Evolutionary conservation across 2,888 invertebrate species (phyloP), one percentile per base, ranked within the genome.

Genomic region (Drosophila barbarae): DNA sequence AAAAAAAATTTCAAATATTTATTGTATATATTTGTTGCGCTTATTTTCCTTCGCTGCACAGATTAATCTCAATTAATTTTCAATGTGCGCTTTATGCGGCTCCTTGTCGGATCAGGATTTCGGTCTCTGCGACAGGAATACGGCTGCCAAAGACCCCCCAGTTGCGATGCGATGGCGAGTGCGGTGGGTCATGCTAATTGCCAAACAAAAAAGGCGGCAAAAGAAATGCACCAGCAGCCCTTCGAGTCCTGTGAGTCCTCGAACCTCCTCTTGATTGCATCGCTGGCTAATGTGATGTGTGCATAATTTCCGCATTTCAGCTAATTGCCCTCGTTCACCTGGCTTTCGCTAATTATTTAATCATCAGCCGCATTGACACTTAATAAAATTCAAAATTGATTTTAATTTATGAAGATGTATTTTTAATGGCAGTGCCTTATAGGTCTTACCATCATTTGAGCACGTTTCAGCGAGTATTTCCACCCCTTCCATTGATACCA

Each of bases 281-380:
- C 72, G 66, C 58, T 72, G 55, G 39, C 58, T 69, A 66, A 65
- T 55, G 44, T 67, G 66, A 65, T 65, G 55, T 65, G 66, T 65
- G 67, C 47, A 66, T 67, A 65, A 65, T 65, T 65, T 65, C 64
- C 2, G 64, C 23, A 66, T 39, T 67, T 56, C 51, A 46, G 64
- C 57, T 71, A 71, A 71, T 72, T 71, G 72, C 53, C 53, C 56
- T 49, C 69, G 50, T 67, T 55, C 41, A 61, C 18, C 18, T 18
- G 18, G 18, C 18, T 18, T 18, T 69, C 23, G 59, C 60, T 73
- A 72, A 72, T 73, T 69, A 65, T 63, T 55, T 54, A 73, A 69
- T 73, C 54, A 71, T 52, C 64, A 58, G 12, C 46, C 65, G 23
- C 65, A 8, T 30, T 21, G 67, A 23, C 18, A 18, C 12, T 1